A percentile compares a stretch with the other conserved stretches of the same genome.
Conservation (phyloP, 1,140 invertebrate species). For the Laupala kohalensis region DNA sequence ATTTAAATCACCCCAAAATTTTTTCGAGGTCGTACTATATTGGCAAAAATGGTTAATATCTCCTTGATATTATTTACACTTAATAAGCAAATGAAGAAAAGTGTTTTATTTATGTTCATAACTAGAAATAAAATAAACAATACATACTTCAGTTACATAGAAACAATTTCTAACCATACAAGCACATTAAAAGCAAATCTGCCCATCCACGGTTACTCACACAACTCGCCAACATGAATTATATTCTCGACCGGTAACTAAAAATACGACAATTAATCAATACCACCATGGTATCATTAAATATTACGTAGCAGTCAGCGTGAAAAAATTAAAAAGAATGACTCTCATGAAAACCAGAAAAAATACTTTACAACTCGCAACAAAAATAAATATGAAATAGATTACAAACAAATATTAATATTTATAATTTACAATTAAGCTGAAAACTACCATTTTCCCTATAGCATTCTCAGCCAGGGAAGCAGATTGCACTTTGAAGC, state of each 20-base stretch:
- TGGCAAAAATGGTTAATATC: too few relatives aligned
- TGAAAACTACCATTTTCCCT: neutral
- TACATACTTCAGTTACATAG: neutral
- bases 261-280: neutral
- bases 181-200: neutral
- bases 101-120: neutral
- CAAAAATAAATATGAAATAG: neutral
- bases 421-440: neutral
- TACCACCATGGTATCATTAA: neutral
- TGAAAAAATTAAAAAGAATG: too few relatives aligned
- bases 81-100: too few relatives aligned
- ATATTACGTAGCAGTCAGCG: neutral
- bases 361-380: neutral
- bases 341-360: neutral
- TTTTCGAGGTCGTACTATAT: too few relatives aligned
- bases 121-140: neutral
- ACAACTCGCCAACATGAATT: neutral
- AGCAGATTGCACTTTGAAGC: neutral
- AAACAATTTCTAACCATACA: neutral
- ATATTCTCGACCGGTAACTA: neutral
- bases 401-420: neutral
- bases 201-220: neutral
- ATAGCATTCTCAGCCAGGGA: neutral
- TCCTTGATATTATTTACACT: too few relatives aligned
- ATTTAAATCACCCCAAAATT: too few relatives aligned